Conservation (phyloP, 2,888 invertebrate species). For the Drosophila silvestris region DNA sequence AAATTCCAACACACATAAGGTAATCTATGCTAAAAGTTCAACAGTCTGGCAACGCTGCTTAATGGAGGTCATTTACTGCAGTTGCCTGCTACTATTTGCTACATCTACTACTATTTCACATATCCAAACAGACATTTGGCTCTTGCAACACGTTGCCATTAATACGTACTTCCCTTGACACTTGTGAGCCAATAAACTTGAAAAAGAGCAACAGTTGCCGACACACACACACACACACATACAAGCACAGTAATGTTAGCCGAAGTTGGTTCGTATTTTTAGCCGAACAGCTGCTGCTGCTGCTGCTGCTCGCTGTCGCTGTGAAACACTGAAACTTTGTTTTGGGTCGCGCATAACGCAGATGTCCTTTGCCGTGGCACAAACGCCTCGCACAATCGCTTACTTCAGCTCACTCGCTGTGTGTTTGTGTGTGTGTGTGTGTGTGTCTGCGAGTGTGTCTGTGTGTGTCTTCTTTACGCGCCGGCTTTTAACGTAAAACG, state of each 20-base stretch:
- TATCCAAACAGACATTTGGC: conserved; percentile 15
- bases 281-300: conserved; percentile 31
- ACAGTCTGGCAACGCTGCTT: conserved; percentile 48
- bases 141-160: conserved; percentile 80
- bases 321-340: conserved; percentile 21
- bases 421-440: conserved; percentile 1
- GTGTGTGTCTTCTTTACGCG: conserved; percentile 35
- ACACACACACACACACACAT: conserved; percentile 28
- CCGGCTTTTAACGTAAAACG: conserved; percentile 50
- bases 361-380: conserved; percentile 77
- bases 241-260: conserved; percentile 25
- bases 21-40: not conserved
- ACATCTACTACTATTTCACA: conserved; percentile 61
- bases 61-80: conserved; percentile 37
- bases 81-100: conserved; percentile 45
- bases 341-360: conserved; percentile 74
- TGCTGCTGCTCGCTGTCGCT: conserved; percentile 8
- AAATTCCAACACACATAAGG: not conserved
- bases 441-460: not conserved
- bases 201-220: conserved; percentile 84
- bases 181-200: conserved; percentile 82
- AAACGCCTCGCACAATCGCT: conserved; percentile 54
- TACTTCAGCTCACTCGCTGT: conserved; percentile 18
- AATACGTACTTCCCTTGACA: conserved; percentile 78
- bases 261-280: conserved; percentile 35